Percentiles rank a stretch among this genome's conserved stretches.
phyloP scores from a whole-genome alignment of 2,888 invertebrate genomes.

The Ligdia adustata region DNA sequence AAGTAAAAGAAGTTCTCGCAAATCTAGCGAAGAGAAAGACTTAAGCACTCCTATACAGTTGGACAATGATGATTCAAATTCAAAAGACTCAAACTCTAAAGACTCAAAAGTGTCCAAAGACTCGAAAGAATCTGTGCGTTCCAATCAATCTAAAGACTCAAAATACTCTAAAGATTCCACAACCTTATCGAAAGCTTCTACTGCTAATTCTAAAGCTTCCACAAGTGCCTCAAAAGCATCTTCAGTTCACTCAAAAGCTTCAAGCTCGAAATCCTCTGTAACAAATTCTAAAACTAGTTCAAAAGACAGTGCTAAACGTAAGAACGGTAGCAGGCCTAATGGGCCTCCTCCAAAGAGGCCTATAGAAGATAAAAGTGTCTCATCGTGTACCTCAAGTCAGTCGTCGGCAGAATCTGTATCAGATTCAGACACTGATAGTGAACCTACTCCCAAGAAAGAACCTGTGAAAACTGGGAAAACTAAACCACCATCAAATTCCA shows the following conservation, averaged over 20 bases:
- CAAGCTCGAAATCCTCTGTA: slow-evolving; percentile 14
- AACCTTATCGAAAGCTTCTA: slow-evolving; percentile 16
- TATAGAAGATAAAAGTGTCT: slow-evolving; percentile 69
- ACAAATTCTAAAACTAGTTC: slow-evolving; percentile 41
- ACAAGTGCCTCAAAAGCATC: slow-evolving; percentile 46
- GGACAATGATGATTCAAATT: slow-evolving; percentile 63
- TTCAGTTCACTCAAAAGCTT: slow-evolving; percentile 27
- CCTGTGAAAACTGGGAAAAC: slow-evolving; percentile 64
- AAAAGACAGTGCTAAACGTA: slow-evolving; percentile 65
- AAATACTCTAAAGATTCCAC: slow-evolving; percentile 25
- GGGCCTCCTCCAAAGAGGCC: slow-evolving; percentile 74
- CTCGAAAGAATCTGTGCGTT: slow-evolving; percentile 22
- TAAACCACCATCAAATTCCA: slow-evolving; percentile 53
- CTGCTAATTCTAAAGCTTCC: slow-evolving; percentile 33
- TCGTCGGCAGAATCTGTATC: slow-evolving; percentile 75
- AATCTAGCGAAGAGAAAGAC: slow-evolving; percentile 70
- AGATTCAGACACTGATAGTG: slow-evolving; percentile 70
- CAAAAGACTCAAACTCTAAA: slow-evolving; percentile 35
- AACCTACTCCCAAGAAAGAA: slow-evolving; percentile 64
- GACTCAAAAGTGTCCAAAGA: slow-evolving; percentile 48
- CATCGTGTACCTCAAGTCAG: slow-evolving; percentile 75
- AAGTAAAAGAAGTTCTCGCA: slow-evolving; percentile 61
- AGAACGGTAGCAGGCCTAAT: slow-evolving; percentile 60
- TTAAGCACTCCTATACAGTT: slow-evolving; percentile 48
- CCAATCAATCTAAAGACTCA: slow-evolving; percentile 27